Percentiles rank a stretch among this genome's conserved stretches.
Evolutionary conservation across 1,140 invertebrate species (phyloP).

Genomic region (Akabosia matsudoensis): DNA sequence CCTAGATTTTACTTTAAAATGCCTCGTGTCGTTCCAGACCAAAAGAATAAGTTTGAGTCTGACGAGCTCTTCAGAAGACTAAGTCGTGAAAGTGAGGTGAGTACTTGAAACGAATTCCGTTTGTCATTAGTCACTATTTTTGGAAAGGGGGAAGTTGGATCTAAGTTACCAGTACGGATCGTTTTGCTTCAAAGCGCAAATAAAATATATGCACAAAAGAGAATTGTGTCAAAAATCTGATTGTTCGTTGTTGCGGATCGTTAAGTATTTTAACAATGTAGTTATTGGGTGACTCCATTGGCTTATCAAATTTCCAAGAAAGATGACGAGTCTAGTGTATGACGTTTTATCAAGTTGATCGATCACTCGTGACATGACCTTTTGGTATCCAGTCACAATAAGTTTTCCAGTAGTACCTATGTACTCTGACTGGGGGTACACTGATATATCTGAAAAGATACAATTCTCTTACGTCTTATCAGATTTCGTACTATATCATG

Average conservation of each 20-base stretch:
- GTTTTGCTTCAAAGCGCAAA: not conserved
- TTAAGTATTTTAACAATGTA: not conserved
- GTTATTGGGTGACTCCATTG: not conserved
- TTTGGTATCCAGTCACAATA: too few relatives aligned
- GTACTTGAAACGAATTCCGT: conserved; percentile 15
- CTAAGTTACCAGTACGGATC: not conserved
- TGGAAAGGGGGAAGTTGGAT: not conserved
- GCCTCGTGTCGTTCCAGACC: conserved; percentile 92
- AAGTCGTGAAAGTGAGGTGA: conserved; percentile 89
- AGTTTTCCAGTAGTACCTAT: too few relatives aligned
- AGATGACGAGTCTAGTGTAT: conserved; percentile 28
- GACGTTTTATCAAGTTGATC: too few relatives aligned
- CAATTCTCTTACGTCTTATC: too few relatives aligned
- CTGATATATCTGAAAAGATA: too few relatives aligned
- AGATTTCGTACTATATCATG: too few relatives aligned
- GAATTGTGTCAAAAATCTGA: not conserved
- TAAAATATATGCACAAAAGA: not conserved
- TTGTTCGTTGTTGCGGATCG: not conserved
- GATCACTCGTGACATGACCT: too few relatives aligned
- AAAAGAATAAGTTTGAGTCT: conserved; percentile 92
- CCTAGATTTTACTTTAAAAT: conserved; percentile 88
- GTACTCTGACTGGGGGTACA: too few relatives aligned
- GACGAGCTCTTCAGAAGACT: conserved; percentile 90
- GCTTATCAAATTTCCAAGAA: conserved; percentile 36
- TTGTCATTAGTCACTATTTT: not conserved